Percentiles rank a stretch among this genome's conserved stretches.
Evolutionary conservation across 2,888 invertebrate species (phyloP).

Genomic region (Pyrgus malvae): DNA sequence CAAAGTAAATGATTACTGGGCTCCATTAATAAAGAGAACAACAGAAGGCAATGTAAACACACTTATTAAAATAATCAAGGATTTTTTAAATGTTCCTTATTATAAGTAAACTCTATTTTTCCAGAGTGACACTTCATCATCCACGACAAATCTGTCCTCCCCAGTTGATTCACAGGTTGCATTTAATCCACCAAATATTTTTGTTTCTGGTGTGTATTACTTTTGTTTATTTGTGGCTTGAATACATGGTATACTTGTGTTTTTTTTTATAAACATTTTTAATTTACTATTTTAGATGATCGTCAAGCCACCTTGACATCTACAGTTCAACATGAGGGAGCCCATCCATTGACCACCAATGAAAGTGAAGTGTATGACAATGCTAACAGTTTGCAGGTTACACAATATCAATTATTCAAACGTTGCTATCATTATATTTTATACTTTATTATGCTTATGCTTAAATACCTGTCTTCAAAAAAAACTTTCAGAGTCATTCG

Average conservation of each 20-base stretch:
- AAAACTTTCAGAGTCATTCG: constrained; percentile 75
- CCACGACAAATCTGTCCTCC: constrained; percentile 47
- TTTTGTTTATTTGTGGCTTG: no score
- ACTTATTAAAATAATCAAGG: no score
- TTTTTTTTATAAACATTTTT: background rate
- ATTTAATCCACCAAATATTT: constrained; percentile 39
- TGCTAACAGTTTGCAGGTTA: constrained; percentile 78
- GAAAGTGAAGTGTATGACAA: constrained; percentile 81
- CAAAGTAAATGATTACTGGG: constrained; percentile 91
- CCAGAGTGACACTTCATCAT: constrained; percentile 56
- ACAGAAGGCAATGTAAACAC: constrained; percentile 71
- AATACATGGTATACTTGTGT: no score
- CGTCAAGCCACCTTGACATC: constrained; percentile 44
- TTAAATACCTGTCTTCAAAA: no score
- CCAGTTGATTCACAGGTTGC: constrained; percentile 54
- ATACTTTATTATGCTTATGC: no score
- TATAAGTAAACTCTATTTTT: constrained; percentile 21
- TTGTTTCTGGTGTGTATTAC: constrained; percentile 46
- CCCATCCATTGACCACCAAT: constrained; percentile 90
- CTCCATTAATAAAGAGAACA: constrained; percentile 86
- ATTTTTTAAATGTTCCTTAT: no score
- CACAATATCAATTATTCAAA: background rate
- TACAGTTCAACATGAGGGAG: constrained; percentile 50
- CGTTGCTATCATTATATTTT: no score
- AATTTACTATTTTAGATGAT: constrained; percentile 39